A percentile compares a stretch with the other conserved stretches of the same genome.
Conservation (phyloP, 2,797 vertebrate genomes). For the Labeo calbasu region DNA sequence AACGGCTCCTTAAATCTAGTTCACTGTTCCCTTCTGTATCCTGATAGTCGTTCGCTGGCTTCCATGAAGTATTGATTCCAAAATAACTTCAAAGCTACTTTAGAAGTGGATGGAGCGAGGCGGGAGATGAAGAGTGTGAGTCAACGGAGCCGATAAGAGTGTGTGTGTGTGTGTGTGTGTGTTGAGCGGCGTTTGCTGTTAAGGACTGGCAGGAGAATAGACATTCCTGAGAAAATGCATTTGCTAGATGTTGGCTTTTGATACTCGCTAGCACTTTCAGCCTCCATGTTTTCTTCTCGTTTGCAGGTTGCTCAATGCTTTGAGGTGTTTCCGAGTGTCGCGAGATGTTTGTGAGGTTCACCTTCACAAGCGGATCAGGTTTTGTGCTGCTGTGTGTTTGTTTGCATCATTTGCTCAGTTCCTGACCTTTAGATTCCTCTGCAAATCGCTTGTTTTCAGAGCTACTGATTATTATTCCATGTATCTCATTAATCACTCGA, state of each 20-base stretch:
- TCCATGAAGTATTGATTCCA: slow-evolving; percentile 77
- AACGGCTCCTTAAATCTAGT: slow-evolving; percentile 67
- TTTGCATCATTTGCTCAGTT: slow-evolving; percentile 6
- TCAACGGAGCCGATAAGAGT: slow-evolving; percentile 46
- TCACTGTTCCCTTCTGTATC: slow-evolving; percentile 62
- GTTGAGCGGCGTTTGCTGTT: slow-evolving; percentile 37
- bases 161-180: slow-evolving; percentile 11
- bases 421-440: slow-evolving; percentile 28
- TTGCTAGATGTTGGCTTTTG: slow-evolving; percentile 46
- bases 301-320: not conserved
- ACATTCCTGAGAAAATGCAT: slow-evolving; percentile 46
- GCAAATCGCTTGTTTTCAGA: slow-evolving; percentile 40
- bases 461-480: slow-evolving; percentile 12
- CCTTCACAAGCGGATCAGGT: not conserved
- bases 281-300: slow-evolving; percentile 2
- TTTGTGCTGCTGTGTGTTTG: not conserved
- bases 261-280: slow-evolving; percentile 29
- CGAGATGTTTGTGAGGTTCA: not conserved
- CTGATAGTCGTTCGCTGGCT: slow-evolving; percentile 64
- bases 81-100: slow-evolving; percentile 79
- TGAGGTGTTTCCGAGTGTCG: not conserved
- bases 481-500: slow-evolving; percentile 21
- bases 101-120: slow-evolving; percentile 58
- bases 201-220: slow-evolving; percentile 55
- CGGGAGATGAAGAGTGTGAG: slow-evolving; percentile 41